Evolutionary conservation across 2,113 vertebrate species (phyloP).

Genomic region (Myotis davidii): DNA sequence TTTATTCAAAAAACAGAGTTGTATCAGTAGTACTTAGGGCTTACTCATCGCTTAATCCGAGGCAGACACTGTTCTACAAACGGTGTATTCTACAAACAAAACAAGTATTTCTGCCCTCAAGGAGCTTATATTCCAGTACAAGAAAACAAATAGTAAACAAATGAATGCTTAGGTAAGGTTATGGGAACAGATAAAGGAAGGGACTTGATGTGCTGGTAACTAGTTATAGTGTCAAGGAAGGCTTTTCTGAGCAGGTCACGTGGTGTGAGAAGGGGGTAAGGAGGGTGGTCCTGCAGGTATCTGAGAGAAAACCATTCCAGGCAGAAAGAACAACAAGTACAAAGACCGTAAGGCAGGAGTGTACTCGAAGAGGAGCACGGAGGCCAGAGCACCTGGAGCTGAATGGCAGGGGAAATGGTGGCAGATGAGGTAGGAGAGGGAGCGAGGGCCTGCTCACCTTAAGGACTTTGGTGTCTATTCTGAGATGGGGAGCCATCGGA

Average conservation of each 20-base stretch:
- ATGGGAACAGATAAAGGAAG: background rate
- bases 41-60: constrained; percentile 8
- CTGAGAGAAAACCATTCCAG: background rate
- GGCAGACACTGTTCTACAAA: constrained; percentile 7
- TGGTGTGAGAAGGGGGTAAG: background rate
- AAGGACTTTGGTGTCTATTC: background rate
- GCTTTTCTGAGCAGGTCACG: background rate
- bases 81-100: constrained; percentile 16
- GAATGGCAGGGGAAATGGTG: background rate
- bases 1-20: constrained; percentile 35
- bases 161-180: background rate
- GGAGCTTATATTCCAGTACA: background rate
- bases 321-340: background rate
- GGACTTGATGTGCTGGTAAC: background rate
- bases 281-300: background rate
- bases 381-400: background rate
- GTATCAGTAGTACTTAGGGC: constrained; percentile 11
- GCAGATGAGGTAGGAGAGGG: background rate
- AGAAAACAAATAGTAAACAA: constrained; percentile 14
- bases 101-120: background rate
- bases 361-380: background rate
- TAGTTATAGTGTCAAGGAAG: background rate
- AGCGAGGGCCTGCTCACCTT: background rate
- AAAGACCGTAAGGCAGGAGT: background rate
- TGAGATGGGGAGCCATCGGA: background rate